These are phyloP conservation scores for Clarias macrocephalus DNA, from an alignment of 2,113 vertebrate species.

Conservation along the genomic window DNA sequence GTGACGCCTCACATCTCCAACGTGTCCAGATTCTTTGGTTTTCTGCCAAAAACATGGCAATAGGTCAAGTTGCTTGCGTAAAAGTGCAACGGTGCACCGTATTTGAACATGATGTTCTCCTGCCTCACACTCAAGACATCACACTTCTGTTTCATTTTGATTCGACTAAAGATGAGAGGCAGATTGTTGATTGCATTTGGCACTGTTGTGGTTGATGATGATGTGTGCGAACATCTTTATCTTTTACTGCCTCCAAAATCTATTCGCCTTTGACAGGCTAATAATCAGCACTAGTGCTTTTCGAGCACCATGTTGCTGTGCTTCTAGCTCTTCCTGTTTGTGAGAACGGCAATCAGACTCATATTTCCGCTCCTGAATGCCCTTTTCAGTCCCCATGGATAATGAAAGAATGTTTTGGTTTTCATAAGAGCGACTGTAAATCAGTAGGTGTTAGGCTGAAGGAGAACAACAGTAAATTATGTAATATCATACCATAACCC, in stretches of 20 bases:
- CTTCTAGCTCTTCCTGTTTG: neutral
- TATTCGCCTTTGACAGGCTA: neutral
- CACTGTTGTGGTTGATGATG: neutral
- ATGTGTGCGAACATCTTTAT: neutral
- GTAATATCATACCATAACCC: neutral
- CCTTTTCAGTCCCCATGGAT: neutral
- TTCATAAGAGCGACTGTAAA: neutral
- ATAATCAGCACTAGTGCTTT: neutral
- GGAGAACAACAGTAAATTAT: neutral
- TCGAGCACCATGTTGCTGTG: neutral
- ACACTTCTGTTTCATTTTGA: neutral
- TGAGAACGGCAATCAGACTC: neutral
- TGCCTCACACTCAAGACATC: neutral
- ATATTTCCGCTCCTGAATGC: neutral
- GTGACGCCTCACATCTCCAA: neutral
- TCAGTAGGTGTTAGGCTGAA: neutral
- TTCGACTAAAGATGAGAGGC: neutral
- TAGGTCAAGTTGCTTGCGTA: neutral
- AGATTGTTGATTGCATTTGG: neutral
- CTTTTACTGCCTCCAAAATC: neutral
- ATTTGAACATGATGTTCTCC: neutral
- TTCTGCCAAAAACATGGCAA: neutral
- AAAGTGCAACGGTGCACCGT: neutral
- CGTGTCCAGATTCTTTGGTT: neutral
- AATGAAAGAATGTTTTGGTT: neutral